Evolutionary conservation across 2,113 vertebrate species (phyloP).

Genomic region (Pampusana beccarii): DNA sequence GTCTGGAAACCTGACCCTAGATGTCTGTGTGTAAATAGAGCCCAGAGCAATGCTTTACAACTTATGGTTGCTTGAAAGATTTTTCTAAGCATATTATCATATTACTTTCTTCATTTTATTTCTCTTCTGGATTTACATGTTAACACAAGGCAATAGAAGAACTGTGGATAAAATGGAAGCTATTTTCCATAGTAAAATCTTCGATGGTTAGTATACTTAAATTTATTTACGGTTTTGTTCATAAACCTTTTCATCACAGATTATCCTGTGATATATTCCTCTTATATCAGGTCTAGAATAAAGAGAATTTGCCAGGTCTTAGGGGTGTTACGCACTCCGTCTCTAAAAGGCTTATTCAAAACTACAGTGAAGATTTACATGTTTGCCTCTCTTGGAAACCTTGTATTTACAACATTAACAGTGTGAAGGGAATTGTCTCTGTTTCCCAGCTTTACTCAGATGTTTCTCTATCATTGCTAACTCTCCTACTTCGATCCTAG

Average conservation of each 20-base stretch:
- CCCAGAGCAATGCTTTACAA: background rate
- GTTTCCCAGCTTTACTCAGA: background rate
- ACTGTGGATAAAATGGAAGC: background rate
- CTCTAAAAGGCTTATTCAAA: background rate
- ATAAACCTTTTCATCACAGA: background rate
- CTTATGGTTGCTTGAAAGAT: background rate
- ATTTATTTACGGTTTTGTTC: background rate
- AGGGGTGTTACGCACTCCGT: fast-evolving
- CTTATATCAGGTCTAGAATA: background rate
- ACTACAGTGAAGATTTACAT: background rate
- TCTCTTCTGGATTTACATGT: background rate
- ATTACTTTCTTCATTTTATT: background rate
- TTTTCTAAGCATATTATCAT: background rate
- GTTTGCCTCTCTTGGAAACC: background rate
- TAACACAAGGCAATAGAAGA: background rate
- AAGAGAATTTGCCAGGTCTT: background rate
- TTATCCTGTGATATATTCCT: background rate
- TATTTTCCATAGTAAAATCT: background rate
- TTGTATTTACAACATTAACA: background rate
- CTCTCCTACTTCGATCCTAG: background rate
- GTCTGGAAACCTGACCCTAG: background rate
- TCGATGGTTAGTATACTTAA: background rate
- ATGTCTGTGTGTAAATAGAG: background rate
- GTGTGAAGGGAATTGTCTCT: background rate
- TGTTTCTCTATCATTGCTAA: background rate